Evolutionary conservation across 2,797 vertebrate species (phyloP).

Genomic region (Loris lydekkerianus): DNA sequence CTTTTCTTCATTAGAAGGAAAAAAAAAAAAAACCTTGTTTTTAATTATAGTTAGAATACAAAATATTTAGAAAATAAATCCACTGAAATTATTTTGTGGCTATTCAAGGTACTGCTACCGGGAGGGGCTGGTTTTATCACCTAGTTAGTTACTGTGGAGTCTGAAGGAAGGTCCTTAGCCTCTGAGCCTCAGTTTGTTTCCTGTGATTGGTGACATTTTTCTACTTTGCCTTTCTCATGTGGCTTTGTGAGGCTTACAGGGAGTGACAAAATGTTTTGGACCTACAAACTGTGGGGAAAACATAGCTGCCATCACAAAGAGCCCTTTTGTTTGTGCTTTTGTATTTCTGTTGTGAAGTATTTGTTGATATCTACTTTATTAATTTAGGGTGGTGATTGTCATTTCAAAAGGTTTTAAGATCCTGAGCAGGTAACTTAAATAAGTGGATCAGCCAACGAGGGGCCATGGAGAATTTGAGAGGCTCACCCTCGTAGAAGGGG

Average conservation of each 20-base stretch:
- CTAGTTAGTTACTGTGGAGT: background rate
- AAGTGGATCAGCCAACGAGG: background rate
- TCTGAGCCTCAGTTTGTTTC: background rate
- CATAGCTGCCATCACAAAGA: background rate
- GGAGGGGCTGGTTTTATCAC: background rate
- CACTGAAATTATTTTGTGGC: background rate
- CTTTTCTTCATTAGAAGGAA: background rate
- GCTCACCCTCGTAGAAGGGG: accelerated
- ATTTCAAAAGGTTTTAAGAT: background rate
- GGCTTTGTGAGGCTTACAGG: background rate
- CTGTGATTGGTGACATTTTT: background rate
- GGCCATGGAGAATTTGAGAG: background rate
- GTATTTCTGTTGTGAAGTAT: background rate
- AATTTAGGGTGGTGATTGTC: background rate
- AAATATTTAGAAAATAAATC: background rate
- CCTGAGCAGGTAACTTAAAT: background rate
- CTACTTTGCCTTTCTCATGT: background rate
- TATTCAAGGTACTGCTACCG: accelerated
- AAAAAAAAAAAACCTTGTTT: background rate
- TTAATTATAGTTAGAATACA: background rate
- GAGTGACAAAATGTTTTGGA: background rate
- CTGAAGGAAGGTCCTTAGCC: background rate
- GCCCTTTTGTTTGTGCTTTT: background rate
- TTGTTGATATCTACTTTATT: background rate
- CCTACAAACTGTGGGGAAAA: background rate